Conservation (phyloP, 2,797 vertebrate genomes). For the Chelon labrosus region DNA sequence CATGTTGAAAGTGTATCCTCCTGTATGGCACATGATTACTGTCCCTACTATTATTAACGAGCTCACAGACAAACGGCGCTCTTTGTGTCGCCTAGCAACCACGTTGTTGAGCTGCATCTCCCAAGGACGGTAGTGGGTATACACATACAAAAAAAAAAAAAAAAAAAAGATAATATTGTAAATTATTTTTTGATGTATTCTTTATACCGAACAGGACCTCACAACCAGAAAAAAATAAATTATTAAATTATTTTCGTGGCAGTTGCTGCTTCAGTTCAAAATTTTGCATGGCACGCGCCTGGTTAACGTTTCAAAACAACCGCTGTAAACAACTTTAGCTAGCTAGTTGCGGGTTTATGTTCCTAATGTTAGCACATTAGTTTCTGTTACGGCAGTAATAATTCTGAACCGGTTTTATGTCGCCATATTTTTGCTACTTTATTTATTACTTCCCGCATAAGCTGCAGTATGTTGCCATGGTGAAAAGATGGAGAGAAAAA, state of each 20-base stretch:
- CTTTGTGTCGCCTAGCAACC: constrained; percentile 55
- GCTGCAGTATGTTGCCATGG: constrained; percentile 19
- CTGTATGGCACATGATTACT: neutral
- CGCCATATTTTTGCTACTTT: neutral
- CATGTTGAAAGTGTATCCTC: neutral
- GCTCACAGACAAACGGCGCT: constrained; percentile 16
- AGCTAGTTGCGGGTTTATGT: neutral
- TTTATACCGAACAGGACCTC: neutral
- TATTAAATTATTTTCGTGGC: no score
- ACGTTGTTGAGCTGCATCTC: constrained; percentile 38
- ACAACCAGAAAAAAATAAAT: no score
- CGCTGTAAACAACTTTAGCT: neutral
- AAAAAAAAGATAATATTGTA: no score
- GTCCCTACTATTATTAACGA: constrained; percentile 21
- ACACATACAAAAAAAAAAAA: neutral
- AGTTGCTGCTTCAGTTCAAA: neutral
- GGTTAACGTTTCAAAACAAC: neutral
- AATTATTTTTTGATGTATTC: no score
- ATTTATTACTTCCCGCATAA: neutral
- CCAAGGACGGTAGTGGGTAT: constrained; percentile 24
- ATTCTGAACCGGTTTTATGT: neutral
- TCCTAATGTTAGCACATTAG: no score
- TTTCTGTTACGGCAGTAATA: neutral
- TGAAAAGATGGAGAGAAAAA: neutral
- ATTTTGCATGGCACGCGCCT: no score